A percentile compares a stretch with the other conserved stretches of the same genome.
Evolutionary conservation across 2,888 invertebrate genomes (phyloP).

Genomic region (Kuschelorhynchus macadamiae): DNA sequence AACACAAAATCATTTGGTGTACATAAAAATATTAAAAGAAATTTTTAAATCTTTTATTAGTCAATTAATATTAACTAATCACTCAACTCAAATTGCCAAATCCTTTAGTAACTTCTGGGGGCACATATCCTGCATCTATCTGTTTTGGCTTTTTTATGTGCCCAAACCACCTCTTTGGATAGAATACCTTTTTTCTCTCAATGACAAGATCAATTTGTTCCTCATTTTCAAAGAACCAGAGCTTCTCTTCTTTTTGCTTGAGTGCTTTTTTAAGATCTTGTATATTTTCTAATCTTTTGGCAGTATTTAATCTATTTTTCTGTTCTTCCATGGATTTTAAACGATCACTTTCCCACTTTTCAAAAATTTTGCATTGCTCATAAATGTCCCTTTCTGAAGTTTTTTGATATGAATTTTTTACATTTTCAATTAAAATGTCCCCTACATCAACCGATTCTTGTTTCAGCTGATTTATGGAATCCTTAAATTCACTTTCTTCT

Average conservation of each 20-base stretch:
- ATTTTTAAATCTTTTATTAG: too few species aligned
- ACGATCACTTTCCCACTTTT: conserved; percentile 74
- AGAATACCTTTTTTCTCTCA: conserved; percentile 71
- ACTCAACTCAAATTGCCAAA: too few species aligned
- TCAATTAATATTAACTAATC: too few species aligned
- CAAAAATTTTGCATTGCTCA: conserved; percentile 73
- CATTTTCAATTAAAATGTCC: conserved; percentile 67
- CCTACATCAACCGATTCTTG: conserved; percentile 60
- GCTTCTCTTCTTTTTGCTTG: conserved; percentile 74
- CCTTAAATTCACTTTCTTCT: conserved; percentile 59
- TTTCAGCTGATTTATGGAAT: conserved; percentile 54
- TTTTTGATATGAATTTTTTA: conserved; percentile 70
- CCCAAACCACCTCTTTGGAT: conserved; percentile 57
- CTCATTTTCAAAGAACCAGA: conserved; percentile 88
- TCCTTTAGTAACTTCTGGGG: conserved; percentile 85
- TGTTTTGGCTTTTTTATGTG: conserved; percentile 70
- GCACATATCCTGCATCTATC: conserved; percentile 77
- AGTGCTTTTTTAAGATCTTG: conserved; percentile 74
- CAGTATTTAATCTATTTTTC: conserved; percentile 70
- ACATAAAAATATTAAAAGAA: too few species aligned
- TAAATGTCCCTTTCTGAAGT: conserved; percentile 74
- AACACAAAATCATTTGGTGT: too few species aligned
- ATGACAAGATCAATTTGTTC: conserved; percentile 82
- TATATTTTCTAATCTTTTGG: conserved; percentile 71
- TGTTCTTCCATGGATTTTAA: conserved; percentile 74